Evolutionary conservation across 2,888 invertebrate genomes (phyloP).

Genomic region (Meteorus cinctellus): DNA sequence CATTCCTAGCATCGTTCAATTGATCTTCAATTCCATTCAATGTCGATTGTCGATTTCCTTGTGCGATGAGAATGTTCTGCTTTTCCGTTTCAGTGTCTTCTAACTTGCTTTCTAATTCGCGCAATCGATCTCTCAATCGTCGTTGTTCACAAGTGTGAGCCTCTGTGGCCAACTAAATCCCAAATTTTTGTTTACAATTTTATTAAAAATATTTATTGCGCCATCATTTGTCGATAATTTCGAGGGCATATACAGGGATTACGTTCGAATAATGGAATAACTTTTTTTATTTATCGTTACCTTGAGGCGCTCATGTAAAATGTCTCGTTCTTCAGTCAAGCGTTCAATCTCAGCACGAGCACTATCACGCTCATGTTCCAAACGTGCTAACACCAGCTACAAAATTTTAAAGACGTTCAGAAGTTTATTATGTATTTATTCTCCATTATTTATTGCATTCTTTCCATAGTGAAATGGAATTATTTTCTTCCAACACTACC

Average conservation of each 20-base stretch:
- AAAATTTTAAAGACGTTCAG: conserved; percentile 32
- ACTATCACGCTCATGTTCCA: conserved; percentile 76
- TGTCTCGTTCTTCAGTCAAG: conserved; percentile 78
- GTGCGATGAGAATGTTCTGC: conserved; percentile 74
- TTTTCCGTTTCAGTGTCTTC: conserved; percentile 76
- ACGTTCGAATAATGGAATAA: conserved; percentile 14
- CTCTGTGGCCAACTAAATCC: conserved; percentile 70
- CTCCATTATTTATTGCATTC: neutral
- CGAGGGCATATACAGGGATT: neutral
- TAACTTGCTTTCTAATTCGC: conserved; percentile 75
- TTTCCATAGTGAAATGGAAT: conserved; percentile 19
- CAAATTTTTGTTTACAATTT: neutral
- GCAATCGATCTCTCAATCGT: conserved; percentile 74
- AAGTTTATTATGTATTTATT: neutral
- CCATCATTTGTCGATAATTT: neutral
- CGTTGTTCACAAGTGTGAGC: conserved; percentile 74
- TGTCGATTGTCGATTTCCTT: conserved; percentile 75
- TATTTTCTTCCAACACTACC: conserved; percentile 55
- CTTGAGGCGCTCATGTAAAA: conserved; percentile 76
- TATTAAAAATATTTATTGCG: neutral
- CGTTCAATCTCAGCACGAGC: conserved; percentile 76
- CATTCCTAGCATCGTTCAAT: conserved; percentile 75
- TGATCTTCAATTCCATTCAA: conserved; percentile 77
- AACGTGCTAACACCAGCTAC: conserved; percentile 71
- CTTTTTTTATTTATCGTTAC: conserved; percentile 62